These are phyloP conservation scores for Pluvialis apricaria DNA, from an alignment of 2,113 vertebrate genomes.

Conservation along the genomic window DNA sequence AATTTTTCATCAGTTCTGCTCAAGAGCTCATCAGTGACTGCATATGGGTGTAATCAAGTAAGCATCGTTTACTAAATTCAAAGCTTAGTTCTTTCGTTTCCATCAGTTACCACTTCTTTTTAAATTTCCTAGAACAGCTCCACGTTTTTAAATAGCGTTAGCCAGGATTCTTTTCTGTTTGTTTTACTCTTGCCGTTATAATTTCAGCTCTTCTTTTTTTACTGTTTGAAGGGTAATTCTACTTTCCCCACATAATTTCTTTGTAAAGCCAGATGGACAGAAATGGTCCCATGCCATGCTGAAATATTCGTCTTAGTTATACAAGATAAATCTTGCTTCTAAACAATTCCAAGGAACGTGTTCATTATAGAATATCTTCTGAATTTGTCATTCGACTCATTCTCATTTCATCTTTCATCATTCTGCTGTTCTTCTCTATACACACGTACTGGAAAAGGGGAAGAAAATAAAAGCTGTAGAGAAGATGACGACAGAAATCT, in stretches of 20 bases:
- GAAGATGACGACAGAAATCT: background rate
- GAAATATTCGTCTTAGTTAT: background rate
- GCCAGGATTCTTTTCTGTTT: background rate
- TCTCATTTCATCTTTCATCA: background rate
- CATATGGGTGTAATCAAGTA: constrained; percentile 53
- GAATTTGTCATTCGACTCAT: background rate
- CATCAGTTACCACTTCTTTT: constrained; percentile 3
- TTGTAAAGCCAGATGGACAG: background rate
- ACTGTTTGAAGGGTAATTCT: background rate
- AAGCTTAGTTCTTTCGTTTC: constrained; percentile 24
- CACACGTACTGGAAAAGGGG: background rate
- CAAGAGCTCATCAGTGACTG: constrained; percentile 51
- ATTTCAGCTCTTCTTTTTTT: background rate
- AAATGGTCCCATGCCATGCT: background rate
- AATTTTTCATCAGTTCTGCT: constrained; percentile 60
- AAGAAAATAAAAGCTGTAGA: background rate
- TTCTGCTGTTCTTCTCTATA: background rate
- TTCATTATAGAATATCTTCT: background rate
- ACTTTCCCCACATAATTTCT: background rate
- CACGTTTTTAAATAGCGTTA: background rate
- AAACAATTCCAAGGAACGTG: background rate
- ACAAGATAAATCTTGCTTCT: background rate
- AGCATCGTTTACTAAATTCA: constrained; percentile 43
- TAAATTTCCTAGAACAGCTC: background rate
- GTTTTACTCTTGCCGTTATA: background rate